phyloP scores from a whole-genome alignment of 92 coral and sea anemone species.

The Nematostella vectensis region DNA sequence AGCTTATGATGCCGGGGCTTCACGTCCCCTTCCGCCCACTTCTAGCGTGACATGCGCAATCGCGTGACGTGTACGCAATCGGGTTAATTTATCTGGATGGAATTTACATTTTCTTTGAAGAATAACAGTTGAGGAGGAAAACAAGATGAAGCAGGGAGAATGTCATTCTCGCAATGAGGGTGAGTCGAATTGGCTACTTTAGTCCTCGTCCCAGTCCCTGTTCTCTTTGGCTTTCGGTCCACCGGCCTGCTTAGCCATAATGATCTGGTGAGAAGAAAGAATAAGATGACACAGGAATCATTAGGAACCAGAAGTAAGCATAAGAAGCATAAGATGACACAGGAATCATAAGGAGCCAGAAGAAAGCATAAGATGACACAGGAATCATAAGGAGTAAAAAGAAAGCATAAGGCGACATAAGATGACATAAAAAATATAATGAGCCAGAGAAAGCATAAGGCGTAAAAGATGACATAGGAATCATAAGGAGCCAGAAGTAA shows the following conservation, averaged over 20 bases:
- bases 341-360: neutral
- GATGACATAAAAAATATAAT: no score
- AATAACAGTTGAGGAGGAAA: no score
- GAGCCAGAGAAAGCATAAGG: slow-evolving; percentile 47
- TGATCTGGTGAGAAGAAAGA: slow-evolving; percentile 49
- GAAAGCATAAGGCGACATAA: no score
- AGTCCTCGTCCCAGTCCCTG: slow-evolving; percentile 85
- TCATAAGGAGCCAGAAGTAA: neutral
- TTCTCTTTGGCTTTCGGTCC: slow-evolving; percentile 90
- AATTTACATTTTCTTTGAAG: no score
- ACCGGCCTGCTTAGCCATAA: slow-evolving; percentile 97
- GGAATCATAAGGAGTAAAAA: neutral
- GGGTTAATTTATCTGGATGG: no score
- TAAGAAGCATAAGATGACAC: neutral
- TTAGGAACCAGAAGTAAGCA: neutral
- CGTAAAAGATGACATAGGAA: neutral
- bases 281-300: neutral
- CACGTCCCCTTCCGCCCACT: no score
- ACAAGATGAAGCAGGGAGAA: no score
- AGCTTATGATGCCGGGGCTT: no score
- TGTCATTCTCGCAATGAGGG: no score
- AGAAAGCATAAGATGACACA: neutral
- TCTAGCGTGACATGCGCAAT: no score
- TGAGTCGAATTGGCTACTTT: slow-evolving; percentile 5
- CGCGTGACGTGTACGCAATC: no score